Base-by-base conservation (phyloP, 2,888 invertebrate genomes). In the Eulithis prunata region DNA sequence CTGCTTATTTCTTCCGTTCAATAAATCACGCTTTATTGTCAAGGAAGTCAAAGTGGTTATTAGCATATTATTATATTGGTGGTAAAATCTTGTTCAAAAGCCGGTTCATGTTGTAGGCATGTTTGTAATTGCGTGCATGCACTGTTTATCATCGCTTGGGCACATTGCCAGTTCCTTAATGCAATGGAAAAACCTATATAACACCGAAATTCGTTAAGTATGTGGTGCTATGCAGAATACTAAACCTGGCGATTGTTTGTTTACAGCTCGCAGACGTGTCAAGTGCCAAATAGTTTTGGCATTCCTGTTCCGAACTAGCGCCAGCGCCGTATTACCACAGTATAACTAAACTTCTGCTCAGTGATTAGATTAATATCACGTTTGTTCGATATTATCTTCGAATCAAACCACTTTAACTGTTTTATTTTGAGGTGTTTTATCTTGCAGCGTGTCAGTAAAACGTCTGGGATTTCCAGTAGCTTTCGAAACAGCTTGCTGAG, bases 221-320 rank as follows among this genome's bases (percentile, higher is more conserved):
- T 60, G 38, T 14, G 45, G 43, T 7, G 43, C 49, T 65, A 32
- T 46, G 10, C 47, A 43, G 12, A 60, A 46, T 45, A 62, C 14
- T 63, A 12, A 45, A 62, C 47, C 10, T 28, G 47, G 41, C 53
- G 41, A 57, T 28, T 57, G 36, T 57, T 28, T 57, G 36, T 57
- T 46, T 21, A 60, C 54, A 38, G 45, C 12, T 61, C n/a, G 8
- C 51, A 36, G 55, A 13, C 52, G 45, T 41, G 21, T 57, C 43
- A 41, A 28, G 60, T 49, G 66, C 67, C 65, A 69, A 70, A 67
- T 66, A 62, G 56, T 57, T 62, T 56, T 68, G 66, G 64, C 71
- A 62, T 13, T 46, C 52, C 41, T 11, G 13, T 11, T 10, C 10
- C 2, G 38, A 54, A 14, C 41, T 54, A 54, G 41, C 13, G 53